Conservation (phyloP, 64 coral and sea anemone genomes). For the Hydrozoanthus tunicans region DNA sequence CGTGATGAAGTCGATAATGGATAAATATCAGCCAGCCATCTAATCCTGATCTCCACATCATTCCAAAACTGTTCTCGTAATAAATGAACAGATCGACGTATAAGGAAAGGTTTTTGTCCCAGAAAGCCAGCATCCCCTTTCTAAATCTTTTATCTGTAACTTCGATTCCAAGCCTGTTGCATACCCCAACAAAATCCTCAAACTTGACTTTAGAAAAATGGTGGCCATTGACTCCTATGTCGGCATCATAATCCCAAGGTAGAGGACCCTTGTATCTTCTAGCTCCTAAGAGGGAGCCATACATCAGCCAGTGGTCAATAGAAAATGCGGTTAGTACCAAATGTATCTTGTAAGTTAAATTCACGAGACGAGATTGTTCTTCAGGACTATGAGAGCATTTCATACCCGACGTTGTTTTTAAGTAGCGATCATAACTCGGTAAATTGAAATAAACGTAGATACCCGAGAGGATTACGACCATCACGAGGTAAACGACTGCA, state of each 20-base stretch:
- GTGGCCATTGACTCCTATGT: slow-evolving; percentile 3
- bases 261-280: slow-evolving; percentile 29
- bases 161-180: neutral
- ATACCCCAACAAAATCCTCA: neutral
- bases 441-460: slow-evolving; percentile 12
- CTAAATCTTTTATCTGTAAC: slow-evolving; percentile 1
- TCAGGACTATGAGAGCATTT: neutral
- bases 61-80: slow-evolving; percentile 31
- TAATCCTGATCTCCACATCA: slow-evolving; percentile 25
- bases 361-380: neutral
- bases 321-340: slow-evolving; percentile 10
- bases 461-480: neutral
- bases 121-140: slow-evolving; percentile 5
- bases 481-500: neutral
- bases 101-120: neutral
- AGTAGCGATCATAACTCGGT: slow-evolving; percentile 23
- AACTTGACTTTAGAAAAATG: slow-evolving; percentile 33
- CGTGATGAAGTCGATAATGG: slow-evolving; percentile 23
- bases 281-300: slow-evolving; percentile 44
- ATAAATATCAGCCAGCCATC: slow-evolving; percentile 17
- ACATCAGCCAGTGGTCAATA: slow-evolving; percentile 59
- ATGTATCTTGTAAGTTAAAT: slow-evolving; percentile 37
- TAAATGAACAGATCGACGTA: slow-evolving; percentile 27
- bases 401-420: neutral
- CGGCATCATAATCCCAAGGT: slow-evolving; percentile 51